These are phyloP conservation scores for Oncopeltus fasciatus DNA, from an alignment of 1,140 invertebrate species.

Conservation along the genomic window DNA sequence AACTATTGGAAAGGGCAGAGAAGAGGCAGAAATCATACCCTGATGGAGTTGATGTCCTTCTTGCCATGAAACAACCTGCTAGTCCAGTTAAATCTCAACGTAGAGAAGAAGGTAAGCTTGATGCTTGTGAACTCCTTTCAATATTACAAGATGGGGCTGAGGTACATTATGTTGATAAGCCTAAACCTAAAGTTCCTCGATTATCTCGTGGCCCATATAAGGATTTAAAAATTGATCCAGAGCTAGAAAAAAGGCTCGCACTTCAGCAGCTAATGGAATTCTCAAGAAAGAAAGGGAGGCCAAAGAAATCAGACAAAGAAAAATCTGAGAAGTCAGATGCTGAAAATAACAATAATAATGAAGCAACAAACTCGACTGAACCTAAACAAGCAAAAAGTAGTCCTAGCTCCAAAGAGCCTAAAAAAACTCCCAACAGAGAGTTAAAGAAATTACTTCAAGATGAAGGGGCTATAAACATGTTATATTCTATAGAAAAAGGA, in stretches of 20 bases:
- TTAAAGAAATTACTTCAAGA: slow-evolving; percentile 63
- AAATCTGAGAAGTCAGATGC: slow-evolving; percentile 10
- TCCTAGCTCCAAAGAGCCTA: slow-evolving; percentile 15
- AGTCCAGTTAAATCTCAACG: slow-evolving; percentile 19
- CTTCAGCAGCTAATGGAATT: slow-evolving; percentile 37
- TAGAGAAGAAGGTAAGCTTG: slow-evolving; percentile 21
- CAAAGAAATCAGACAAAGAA: slow-evolving; percentile 15
- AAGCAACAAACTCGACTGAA: not conserved
- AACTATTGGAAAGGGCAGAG: slow-evolving; percentile 31
- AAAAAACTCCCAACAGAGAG: slow-evolving; percentile 43
- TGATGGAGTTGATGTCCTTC: slow-evolving; percentile 32
- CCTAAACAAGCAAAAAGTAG: slow-evolving; percentile 2
- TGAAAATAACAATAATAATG: slow-evolving; percentile 8
- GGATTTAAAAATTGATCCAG: slow-evolving; percentile 30
- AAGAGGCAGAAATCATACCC: slow-evolving; percentile 27
- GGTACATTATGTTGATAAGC: slow-evolving; percentile 2
- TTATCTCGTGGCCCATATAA: slow-evolving; percentile 14
- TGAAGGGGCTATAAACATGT: slow-evolving; percentile 70
- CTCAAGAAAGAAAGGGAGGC: slow-evolving; percentile 22
- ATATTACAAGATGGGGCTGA: slow-evolving; percentile 36
- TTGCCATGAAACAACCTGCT: slow-evolving; percentile 35
- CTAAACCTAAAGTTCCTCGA: slow-evolving; percentile 1
- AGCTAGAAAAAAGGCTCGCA: slow-evolving; percentile 35
- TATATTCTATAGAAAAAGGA: slow-evolving; percentile 53
- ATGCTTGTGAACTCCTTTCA: slow-evolving; percentile 33